A percentile compares a stretch with the other conserved stretches of the same genome.
These are phyloP conservation scores for Micrasema longulum DNA, from an alignment of 1,140 invertebrate species.

Conservation along the genomic window DNA sequence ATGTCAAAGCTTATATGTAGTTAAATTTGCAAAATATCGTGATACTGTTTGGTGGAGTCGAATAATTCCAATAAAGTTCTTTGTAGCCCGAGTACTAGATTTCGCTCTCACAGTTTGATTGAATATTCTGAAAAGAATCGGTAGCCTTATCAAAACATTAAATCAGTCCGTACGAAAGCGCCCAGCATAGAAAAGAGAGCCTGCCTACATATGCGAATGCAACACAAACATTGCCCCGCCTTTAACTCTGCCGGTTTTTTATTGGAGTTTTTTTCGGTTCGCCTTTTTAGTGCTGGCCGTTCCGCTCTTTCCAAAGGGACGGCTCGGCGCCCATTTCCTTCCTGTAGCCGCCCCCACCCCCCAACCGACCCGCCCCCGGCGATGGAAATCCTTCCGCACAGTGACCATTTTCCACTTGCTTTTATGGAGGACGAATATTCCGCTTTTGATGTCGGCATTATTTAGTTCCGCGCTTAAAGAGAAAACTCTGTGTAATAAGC, in stretches of 20 bases:
- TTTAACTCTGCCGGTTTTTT: constrained; percentile 14
- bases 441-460: constrained; percentile 30
- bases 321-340: constrained; percentile 35
- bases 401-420: constrained; percentile 38
- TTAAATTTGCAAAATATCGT: too few species aligned
- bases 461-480: constrained; percentile 27
- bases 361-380: constrained; percentile 4
- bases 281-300: constrained; percentile 33
- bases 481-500: constrained; percentile 27
- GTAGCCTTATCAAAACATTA: constrained; percentile 21
- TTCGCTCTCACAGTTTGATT: not conserved
- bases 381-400: constrained; percentile 32
- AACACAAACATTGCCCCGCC: constrained; percentile 15
- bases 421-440: constrained; percentile 33
- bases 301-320: constrained; percentile 30
- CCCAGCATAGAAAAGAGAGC: constrained; percentile 10
- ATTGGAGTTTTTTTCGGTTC: constrained; percentile 13
- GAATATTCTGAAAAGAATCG: not conserved
- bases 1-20: too few species aligned
- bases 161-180: constrained; percentile 7
- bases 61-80: too few species aligned
- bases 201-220: constrained; percentile 11
- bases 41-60: too few species aligned
- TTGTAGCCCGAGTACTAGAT: too few species aligned
- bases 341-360: constrained; percentile 2